Conservation (phyloP, 2,113 vertebrate genomes). For the Paedocypris sp. region DNA sequence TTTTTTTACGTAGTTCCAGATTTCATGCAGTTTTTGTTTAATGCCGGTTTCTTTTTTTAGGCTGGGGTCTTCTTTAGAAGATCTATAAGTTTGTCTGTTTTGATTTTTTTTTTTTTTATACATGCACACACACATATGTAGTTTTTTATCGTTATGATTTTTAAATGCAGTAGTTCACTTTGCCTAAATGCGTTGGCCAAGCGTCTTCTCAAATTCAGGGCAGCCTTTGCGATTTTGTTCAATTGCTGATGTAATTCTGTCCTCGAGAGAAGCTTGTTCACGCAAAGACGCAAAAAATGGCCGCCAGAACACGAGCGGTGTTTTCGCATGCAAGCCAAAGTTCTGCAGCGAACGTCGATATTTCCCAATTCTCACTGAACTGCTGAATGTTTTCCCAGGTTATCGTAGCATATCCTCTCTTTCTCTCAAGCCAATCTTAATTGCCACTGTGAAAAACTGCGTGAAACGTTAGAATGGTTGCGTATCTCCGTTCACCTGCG, state of each 20-base stretch:
- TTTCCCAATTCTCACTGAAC: neutral
- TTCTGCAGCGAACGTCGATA: too few species aligned
- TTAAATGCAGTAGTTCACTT: slow-evolving; percentile 8
- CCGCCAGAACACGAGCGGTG: too few species aligned
- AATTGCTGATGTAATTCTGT: slow-evolving; percentile 6
- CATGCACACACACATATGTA: neutral
- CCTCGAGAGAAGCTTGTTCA: too few species aligned
- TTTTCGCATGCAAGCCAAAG: slow-evolving; percentile 41
- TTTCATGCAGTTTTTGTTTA: neutral
- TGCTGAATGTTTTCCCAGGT: slow-evolving; percentile 1
- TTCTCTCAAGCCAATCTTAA: slow-evolving; percentile 9
- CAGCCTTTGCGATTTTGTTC: neutral
- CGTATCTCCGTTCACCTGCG: neutral
- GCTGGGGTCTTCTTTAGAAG: neutral
- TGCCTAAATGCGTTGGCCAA: neutral
- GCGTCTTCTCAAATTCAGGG: neutral
- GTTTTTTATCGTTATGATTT: slow-evolving; percentile 17
- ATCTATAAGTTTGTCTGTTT: neutral
- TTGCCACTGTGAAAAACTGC: slow-evolving; percentile 35
- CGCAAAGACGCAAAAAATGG: too few species aligned
- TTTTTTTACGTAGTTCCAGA: neutral
- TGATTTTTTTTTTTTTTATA: neutral
- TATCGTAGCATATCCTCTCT: slow-evolving; percentile 25
- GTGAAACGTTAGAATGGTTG: slow-evolving; percentile 7
- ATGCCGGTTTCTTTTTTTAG: neutral